Base-by-base conservation (phyloP, 2,888 invertebrate genomes). In the Trissoscelio sp. region DNA sequence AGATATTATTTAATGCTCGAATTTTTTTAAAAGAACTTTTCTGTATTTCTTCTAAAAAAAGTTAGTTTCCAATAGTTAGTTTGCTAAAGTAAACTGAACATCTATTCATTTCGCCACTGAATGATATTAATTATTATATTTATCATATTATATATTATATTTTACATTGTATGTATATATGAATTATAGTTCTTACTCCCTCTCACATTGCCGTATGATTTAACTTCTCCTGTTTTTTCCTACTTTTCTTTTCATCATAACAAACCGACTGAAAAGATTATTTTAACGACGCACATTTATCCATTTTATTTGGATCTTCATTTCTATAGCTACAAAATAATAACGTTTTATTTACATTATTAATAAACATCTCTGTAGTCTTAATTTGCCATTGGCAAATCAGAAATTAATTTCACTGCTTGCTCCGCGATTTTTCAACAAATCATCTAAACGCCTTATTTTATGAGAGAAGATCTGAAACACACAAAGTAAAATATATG, bases 381-480 rank as follows among this genome's bases (percentile, higher is more conserved):
- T 84, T 83, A 78, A 86, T 85, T 85, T 84, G 86, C 82, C 83
- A 81, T 42, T 66, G 83, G 85, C 87, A 88, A 88, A 84, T 83
- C 80, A 79, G 74, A 83, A 83, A 84, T 86, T 84, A 82, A 81
- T 79, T 83, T 83, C 73, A 83, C 85, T 83, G 80, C 83, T 81
- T 84, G 81, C 81, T 67, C 83, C 79, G 74, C 82, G 66, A 72
- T 79, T 75, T 82, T 85, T 85, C 83, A 86, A 84, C 85, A 85
- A 85, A 86, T 86, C 85, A 82, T 84, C 84, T 84, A 79, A 85
- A 84, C 80, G 83, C 79, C 86, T 85, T 86, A 73, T 84, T 79
- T 90, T 91, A 91, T 87, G 91, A 91, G 79, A 91, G 87, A 87
- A 91, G 88, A 89, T 91, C 91, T 91, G 89, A 28, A 88, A 87